Base-by-base conservation (phyloP, 2,888 invertebrate species). In the Keiferia lycopersicella region DNA sequence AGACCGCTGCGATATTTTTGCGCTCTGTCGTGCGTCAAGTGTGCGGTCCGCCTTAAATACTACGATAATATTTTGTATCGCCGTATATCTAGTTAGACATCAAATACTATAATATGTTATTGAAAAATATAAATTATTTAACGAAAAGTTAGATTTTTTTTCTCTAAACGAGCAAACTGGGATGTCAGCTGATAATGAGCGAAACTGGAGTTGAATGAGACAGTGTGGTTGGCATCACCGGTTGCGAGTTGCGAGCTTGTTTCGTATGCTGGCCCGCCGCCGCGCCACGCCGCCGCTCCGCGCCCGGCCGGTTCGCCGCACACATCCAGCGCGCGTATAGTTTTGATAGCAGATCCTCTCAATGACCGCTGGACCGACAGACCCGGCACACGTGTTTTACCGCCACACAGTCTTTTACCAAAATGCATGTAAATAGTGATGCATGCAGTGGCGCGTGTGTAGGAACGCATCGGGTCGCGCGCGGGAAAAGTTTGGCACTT, bases 291-390 rank as follows among this genome's bases (percentile, higher is more conserved):
- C 26, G 26, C 81, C 81, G 81, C 85, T 84, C 87, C 81, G 82
- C 83, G 81, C 81, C 81, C 81, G 86, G 85, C 88, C 85, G 87
- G 87, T 88, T 84, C 83, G 79, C 82, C 85, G 84, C 86, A 83
- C 86, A 87, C 88, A 88, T 83, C 83, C 83, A 84, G 79, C 72
- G 80, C 73, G 72, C 71, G 83, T 85, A 83, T 86, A 86, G 84
- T 84, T 84, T 82, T 84, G 87, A 85, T 82, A 84, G 84, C 85
- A 81, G 84, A 81, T 83, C 83, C 85, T 74, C 78, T 93, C 93
- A 93, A 93, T 93, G 93, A 93, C 93, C 93, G 93, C 92, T 93
- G 92, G 93, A 92, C 93, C 93, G 93, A 91, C 90, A 87, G 88
- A 84, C 90, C 81, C 87, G 89, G 83, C 92, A 92, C 93, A 93